These are phyloP conservation scores for Pediacus dermestoides DNA, from an alignment of 2,888 invertebrate genomes.

Conservation along the genomic window DNA sequence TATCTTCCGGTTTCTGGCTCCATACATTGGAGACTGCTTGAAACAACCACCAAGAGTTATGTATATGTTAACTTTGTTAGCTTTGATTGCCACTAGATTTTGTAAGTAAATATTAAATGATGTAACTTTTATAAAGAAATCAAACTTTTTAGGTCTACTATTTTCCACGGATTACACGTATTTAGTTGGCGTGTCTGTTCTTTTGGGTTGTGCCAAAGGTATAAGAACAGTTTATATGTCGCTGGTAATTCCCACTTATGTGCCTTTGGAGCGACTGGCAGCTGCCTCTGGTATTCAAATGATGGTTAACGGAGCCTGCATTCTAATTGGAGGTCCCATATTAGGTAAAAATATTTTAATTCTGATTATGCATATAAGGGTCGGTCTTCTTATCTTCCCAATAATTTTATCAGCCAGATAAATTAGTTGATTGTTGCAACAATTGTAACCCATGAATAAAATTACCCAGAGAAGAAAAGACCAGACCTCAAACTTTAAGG, in stretches of 20 bases:
- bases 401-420: too few species aligned
- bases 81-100: constrained; percentile 59
- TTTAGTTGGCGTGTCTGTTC: constrained; percentile 50
- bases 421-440: too few species aligned
- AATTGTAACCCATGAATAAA: too few species aligned
- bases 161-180: constrained; percentile 17
- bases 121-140: not conserved
- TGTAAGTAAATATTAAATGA: constrained; percentile 53
- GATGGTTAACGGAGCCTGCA: constrained; percentile 63
- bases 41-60: constrained; percentile 60
- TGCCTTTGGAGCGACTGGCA: constrained; percentile 63
- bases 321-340: constrained; percentile 59
- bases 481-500: too few species aligned
- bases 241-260: constrained; percentile 64
- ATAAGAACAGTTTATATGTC: constrained; percentile 67
- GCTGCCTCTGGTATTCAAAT: constrained; percentile 69
- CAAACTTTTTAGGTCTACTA: constrained; percentile 19
- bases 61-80: constrained; percentile 60
- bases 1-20: constrained; percentile 59
- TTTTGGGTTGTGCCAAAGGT: constrained; percentile 66
- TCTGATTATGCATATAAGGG: constrained; percentile 8
- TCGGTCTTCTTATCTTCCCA: too few species aligned
- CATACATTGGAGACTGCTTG: constrained; percentile 64
- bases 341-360: constrained; percentile 56
- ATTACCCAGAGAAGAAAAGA: too few species aligned